phyloP scores from a whole-genome alignment of 2,888 invertebrate species.

The Dyspetes luteomarginatus region DNA sequence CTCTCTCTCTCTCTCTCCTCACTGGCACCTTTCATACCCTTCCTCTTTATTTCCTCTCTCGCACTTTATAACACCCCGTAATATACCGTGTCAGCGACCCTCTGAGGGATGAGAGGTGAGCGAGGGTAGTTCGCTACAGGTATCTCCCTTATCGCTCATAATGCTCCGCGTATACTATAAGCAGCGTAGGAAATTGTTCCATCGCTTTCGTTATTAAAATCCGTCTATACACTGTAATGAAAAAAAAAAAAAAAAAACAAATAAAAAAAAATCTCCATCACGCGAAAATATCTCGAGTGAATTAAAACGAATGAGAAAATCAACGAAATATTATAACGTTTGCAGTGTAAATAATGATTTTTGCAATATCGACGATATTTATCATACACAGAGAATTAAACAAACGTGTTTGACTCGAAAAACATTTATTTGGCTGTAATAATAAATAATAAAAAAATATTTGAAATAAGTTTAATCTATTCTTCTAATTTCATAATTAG shows the following conservation, averaged over 20 bases:
- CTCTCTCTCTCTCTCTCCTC: conserved; percentile 5
- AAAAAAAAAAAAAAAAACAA: background rate
- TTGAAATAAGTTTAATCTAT: too few species aligned
- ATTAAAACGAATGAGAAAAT: background rate
- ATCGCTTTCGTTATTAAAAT: conserved; percentile 61
- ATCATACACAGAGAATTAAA: background rate
- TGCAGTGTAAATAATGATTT: too few species aligned
- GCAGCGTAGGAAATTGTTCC: conserved; percentile 52
- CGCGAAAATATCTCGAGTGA: background rate
- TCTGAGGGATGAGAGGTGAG: background rate
- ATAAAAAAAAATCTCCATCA: conserved; percentile 8
- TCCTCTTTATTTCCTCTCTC: conserved; percentile 60
- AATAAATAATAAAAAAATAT: too few species aligned
- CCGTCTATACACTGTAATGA: conserved; percentile 31
- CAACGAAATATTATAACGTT: conserved; percentile 12
- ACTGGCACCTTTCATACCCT: conserved; percentile 25
- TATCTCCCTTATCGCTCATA: conserved; percentile 53
- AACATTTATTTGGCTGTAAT: too few species aligned
- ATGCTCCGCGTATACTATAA: conserved; percentile 36
- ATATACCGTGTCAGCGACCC: conserved; percentile 48
- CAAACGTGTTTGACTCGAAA: too few species aligned
- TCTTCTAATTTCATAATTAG: too few species aligned
- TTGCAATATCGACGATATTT: too few species aligned
- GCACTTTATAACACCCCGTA: conserved; percentile 62
- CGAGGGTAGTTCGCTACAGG: background rate